Base-by-base conservation (phyloP, 2,797 vertebrate species). In the Poecilia gillii region DNA sequence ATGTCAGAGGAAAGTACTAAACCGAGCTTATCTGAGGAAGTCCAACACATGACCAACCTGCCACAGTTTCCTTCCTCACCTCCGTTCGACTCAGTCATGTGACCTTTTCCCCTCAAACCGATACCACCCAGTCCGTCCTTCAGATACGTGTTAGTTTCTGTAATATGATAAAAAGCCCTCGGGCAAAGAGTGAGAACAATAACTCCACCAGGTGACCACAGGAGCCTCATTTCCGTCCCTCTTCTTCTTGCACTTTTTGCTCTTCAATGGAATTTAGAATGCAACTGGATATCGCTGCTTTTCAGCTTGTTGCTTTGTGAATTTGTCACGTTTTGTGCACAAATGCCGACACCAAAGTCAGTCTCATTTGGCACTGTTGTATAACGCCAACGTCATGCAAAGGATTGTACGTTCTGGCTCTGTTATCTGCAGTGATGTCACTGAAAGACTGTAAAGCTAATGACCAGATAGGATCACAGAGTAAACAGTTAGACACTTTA, bases 51-150 rank as follows among this genome's bases (percentile, higher is more conserved):
- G 85, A 79, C 86, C 71, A 41, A 70, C 81, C 83, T 87, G 84
- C 84, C 80, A 82, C 74, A 0, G 14, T 59, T 91, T 93, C 92
- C 90, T 91, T 91, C 92, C 90, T 79, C 86, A 84, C 89, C 85
- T 87, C 86, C 82, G 59, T 82, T 85, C 59, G 72, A 79, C 62
- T 77, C 88, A 74, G 81, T 78, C 85, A 78, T 70, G 78, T 75
- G 81, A 62, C 80, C 73, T 81, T 90, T 90, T 89, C 87, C 82
- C 88, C 83, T 72, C 74, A 87, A 77, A 84, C 36, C 7, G 73
- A 55, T 43, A 74, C 51, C 51, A 28, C 51, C 88, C 79, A 87
- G 43, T 28, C 68, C 25, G 2, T 45, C 68, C 25, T 46, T 28
- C 68, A 71, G 43, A 2, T 28, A 0, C 7, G n/a, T 71, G 41